Base-by-base conservation (phyloP, 1,140 invertebrate species). In the Caligus rogercresseyi region DNA sequence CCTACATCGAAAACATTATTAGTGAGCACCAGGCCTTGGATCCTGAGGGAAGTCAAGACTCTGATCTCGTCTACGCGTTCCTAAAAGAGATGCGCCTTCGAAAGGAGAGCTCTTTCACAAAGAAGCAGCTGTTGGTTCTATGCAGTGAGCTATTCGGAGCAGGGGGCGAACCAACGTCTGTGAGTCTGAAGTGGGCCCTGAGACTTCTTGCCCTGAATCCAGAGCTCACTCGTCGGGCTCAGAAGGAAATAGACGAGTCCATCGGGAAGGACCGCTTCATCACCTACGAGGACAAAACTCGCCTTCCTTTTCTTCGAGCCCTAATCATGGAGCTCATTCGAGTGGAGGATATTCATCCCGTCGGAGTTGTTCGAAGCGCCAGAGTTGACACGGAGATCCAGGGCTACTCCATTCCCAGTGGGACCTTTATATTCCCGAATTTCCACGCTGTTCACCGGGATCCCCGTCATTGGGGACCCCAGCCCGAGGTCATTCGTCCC, bases 1-100 rank as follows among this genome's bases (percentile, higher is more conserved):
- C 25, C 54, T 70, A 66, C 26, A 13, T 58, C 51, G 60, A 63
- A 15, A 53, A 56, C 15, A 59, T 65, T 65, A 63, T 67, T 52
- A 64, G 57, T 58, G 21, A 51, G 52, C 58, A 64, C 31, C 65
- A 65, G 19, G 64, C 43, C 16, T 51, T 31, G 16, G 64, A 43
- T 19, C 54, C 26, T 43, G 56, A 51, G 3, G 53, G 18, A 23
- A 64, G 21, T 19, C 65, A 25, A n/a, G 67, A 43, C 14, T 24
- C 51, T 15, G 18, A 26, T 23, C 61, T 26, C 20, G n/a, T n/a
- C n/a, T n/a, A n/a, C n/a, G n/a, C n/a, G n/a, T n/a, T n/a, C n/a
- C n/a, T n/a, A n/a, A n/a, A 13, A n/a, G n/a, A n/a, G n/a, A n/a
- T n/a, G n/a, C n/a, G n/a, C n/a, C n/a, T n/a, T n/a, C n/a, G 57